Evolutionary conservation across 2,113 vertebrate species (phyloP), one percentile per base, ranked within the genome.

Genomic region (Coptodon bakossiorum): DNA sequence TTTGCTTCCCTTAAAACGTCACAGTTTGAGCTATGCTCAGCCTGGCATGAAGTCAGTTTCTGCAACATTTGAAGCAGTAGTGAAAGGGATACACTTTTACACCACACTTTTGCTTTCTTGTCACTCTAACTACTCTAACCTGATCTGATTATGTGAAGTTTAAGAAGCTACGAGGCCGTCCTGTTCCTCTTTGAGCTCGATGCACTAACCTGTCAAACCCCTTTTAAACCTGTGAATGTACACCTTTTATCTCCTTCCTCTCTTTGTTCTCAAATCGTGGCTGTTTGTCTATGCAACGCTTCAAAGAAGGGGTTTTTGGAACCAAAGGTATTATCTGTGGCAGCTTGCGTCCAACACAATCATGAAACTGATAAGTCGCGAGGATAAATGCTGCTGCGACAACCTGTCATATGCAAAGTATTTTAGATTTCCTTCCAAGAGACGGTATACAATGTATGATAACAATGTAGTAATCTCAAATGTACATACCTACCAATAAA

Each of bases 401-500:
- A 85, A 91, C 50, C 76, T 82, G 88, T 95, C 82, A 82, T 91
- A 95, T 95, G 93, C 93, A 96, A 95, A 94, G 81, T 96, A 91
- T 96, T 93, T 90, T 94, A 94, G 89, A 93, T 88, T 90, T 89
- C 78, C 82, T 94, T 91, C 79, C 85, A 85, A 92, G 50, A 91
- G 88, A 88, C 84, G 88, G 81, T 93, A 91, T 91, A 88, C 83
- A 34, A 92, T 93, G 91, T 94, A 94, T 92, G 71, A 95, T 89
- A 92, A 76, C 73, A 87, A 88, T 93, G 94, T 95, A 92, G 94
- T 94, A 92, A 89, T 91, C 90, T 91, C 61, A 93, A 88, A 89
- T 96, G 95, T 95, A 96, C 93, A 97, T 95, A 95, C 27, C 68
- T 86, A 92, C 87, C 89, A 96, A 95, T 94, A 96, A 96, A 95